Evolutionary conservation across 1,140 invertebrate genomes (phyloP).

Genomic region (Magallana gigas): DNA sequence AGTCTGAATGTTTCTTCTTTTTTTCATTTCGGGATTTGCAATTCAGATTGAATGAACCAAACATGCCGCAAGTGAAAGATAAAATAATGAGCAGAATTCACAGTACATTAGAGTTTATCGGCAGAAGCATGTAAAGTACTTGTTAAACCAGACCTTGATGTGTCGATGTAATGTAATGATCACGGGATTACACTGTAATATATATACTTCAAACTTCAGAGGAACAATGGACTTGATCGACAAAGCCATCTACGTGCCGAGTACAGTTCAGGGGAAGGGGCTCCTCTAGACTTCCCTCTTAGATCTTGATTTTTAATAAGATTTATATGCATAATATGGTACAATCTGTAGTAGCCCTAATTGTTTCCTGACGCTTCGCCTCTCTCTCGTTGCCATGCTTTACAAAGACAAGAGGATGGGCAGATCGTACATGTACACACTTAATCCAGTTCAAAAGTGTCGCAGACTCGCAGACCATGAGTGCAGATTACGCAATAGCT

Average conservation of each 20-base stretch:
- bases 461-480: not conserved
- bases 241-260: not conserved
- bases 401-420: not conserved
- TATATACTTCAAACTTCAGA: no score
- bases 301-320: conserved; percentile 9
- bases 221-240: no score
- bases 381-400: not conserved
- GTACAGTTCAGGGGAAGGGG: not conserved
- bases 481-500: not conserved
- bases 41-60: not conserved
- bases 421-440: no score
- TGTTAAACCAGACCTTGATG: no score
- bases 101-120: not conserved
- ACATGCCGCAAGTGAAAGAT: conserved; percentile 14
- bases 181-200: no score
- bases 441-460: not conserved
- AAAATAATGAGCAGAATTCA: not conserved
- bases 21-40: conserved; percentile 15
- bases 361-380: not conserved
- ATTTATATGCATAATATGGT: conserved; percentile 12
- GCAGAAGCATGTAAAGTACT: no score
- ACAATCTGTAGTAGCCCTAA: not conserved
- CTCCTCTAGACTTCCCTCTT: conserved; percentile 4
- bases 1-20: not conserved
- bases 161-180: no score